Evolutionary conservation across 2,888 invertebrate species (phyloP).

Genomic region (Tenthredo distinguenda): DNA sequence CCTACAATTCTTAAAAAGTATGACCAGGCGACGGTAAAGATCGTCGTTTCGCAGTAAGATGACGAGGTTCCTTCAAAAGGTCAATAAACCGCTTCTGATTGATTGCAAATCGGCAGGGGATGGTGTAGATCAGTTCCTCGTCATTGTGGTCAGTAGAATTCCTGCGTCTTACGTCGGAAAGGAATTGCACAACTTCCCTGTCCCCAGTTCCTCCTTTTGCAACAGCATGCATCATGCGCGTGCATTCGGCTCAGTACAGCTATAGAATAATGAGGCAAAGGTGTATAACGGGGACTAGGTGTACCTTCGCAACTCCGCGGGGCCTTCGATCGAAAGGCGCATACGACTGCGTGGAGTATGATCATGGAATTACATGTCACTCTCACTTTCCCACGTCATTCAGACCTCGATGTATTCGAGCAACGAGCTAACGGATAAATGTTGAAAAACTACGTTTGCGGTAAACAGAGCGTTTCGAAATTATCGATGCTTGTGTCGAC

Average conservation of each 20-base stretch:
- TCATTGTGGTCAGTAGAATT: not conserved
- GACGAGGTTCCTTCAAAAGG: not conserved
- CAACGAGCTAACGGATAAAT: not conserved
- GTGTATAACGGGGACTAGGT: not conserved
- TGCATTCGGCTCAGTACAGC: not conserved
- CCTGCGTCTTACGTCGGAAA: not conserved
- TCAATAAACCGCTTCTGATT: not conserved
- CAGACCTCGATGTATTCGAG: not conserved
- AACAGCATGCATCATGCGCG: not conserved
- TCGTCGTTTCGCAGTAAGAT: not conserved
- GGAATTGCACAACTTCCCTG: not conserved
- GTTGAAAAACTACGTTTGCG: not conserved
- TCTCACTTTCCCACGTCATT: slow-evolving; percentile 27
- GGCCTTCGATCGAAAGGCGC: not conserved
- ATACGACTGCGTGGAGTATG: not conserved
- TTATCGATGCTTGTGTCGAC: not conserved
- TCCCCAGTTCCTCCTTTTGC: too few relatives aligned
- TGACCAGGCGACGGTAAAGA: not conserved
- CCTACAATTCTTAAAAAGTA: not conserved
- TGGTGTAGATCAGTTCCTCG: not conserved
- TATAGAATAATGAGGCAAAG: not conserved
- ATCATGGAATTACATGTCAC: not conserved
- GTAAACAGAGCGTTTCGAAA: not conserved
- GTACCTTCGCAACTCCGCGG: not conserved
- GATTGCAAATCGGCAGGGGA: too few relatives aligned